Conservation (phyloP, 2,888 invertebrate species). For the Actias luna region DNA sequence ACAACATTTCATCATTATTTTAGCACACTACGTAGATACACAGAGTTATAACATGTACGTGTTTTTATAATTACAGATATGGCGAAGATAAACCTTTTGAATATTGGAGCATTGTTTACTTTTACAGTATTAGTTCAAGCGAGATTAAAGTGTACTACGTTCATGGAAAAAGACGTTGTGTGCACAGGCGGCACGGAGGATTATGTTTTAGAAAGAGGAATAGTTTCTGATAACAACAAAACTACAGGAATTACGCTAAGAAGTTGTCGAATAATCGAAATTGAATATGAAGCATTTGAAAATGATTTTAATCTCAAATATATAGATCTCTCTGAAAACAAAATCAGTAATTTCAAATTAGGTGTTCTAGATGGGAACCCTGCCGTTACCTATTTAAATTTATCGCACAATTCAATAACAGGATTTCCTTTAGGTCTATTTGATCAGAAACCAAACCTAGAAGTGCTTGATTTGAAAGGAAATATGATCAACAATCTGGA, state of each 20-base stretch:
- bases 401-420: conserved; percentile 48
- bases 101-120: neutral
- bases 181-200: conserved; percentile 35
- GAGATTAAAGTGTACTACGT: neutral
- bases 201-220: conserved; percentile 34
- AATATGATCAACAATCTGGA: conserved; percentile 43
- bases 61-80: neutral
- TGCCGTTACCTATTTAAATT: conserved; percentile 44
- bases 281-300: conserved; percentile 48
- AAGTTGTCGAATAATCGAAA: conserved; percentile 37
- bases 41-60: neutral
- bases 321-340: conserved; percentile 55
- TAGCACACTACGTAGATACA: neutral
- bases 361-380: conserved; percentile 49
- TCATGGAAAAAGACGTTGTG: conserved; percentile 27
- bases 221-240: conserved; percentile 41
- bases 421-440: conserved; percentile 52
- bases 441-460: conserved; percentile 46
- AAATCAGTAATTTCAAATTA: conserved; percentile 42
- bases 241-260: conserved; percentile 39
- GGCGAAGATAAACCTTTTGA: neutral
- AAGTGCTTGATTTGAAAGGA: conserved; percentile 50
- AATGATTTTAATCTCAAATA: conserved; percentile 41
- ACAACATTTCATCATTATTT: neutral
- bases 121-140: neutral